These are phyloP conservation scores for Troides aeacus DNA, from an alignment of 2,888 invertebrate genomes.

Conservation along the genomic window DNA sequence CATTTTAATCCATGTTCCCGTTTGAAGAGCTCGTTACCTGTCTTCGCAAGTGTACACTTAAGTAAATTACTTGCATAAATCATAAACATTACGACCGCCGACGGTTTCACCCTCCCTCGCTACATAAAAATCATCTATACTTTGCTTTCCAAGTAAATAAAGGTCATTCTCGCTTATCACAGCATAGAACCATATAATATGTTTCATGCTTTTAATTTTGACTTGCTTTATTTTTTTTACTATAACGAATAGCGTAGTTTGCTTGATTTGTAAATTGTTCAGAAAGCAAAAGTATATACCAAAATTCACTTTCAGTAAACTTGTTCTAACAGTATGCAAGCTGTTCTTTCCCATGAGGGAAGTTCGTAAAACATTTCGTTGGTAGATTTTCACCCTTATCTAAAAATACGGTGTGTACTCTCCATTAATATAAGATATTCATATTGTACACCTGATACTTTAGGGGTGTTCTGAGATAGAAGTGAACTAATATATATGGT, in stretches of 20 bases:
- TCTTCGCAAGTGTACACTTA: conserved; percentile 66
- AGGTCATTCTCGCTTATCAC: neutral
- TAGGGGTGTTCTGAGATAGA: conserved; percentile 55
- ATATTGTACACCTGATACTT: conserved; percentile 74
- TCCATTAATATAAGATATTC: conserved; percentile 78
- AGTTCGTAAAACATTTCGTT: conserved; percentile 60
- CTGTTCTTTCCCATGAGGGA: conserved; percentile 71
- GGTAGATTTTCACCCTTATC: conserved; percentile 73
- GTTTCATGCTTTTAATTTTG: too few species aligned
- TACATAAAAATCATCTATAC: neutral
- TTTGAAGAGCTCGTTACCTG: conserved; percentile 63
- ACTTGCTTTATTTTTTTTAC: neutral
- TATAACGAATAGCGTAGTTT: too few species aligned
- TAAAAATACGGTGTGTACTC: conserved; percentile 52
- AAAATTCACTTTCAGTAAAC: conserved; percentile 38
- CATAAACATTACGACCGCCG: conserved; percentile 74
- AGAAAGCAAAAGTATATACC: too few species aligned
- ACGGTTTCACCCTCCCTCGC: conserved; percentile 38
- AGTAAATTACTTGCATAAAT: conserved; percentile 79
- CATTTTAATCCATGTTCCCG: conserved; percentile 71
- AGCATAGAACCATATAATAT: neutral
- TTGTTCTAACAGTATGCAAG: conserved; percentile 53
- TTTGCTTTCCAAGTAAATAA: neutral
- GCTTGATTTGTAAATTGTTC: neutral
- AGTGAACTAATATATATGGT: conserved; percentile 22